Evolutionary conservation across 53 echinoderm and acorn worm species (phyloP), one percentile per base, ranked within the genome.

Genomic region (Zoroaster sp.): DNA sequence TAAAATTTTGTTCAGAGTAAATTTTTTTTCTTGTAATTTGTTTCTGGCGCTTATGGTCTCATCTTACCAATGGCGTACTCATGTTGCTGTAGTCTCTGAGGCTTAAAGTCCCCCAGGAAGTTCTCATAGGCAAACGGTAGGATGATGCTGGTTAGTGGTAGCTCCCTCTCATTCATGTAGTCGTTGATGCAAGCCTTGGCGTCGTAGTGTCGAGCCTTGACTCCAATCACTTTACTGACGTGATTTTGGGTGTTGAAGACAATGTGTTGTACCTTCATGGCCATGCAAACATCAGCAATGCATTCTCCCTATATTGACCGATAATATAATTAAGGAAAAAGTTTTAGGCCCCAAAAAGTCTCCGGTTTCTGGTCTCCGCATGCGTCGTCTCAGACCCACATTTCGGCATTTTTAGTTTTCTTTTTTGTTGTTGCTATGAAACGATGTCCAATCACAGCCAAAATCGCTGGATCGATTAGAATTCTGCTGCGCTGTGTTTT

Each of bases 81-180:
- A 75, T 94, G 94, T 45, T 94, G 83, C 36, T 94, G 75, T 17
- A 82, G 66, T 46, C 88, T 94, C 72, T 77, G 31, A 10, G 91
- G 94, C 40, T 74, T 88, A 31, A 91, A 89, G 11, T 59, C 51
- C 8, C 35, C 75, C 10, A 93, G 51, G 33, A 96, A 89, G 30
- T 94, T 89, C 68, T 93, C 93, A 44, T 94, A 96, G 0, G 93
- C 78, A 83, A 94, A 94, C 3, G 96, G 94, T n/a, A 96, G 78
- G 71, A 96, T 96, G 44, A 96, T 81, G 6, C 90, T 90, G 13
- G 96, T 96, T 40, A 95, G 74, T 38, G 96, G 93, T 11, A 96
- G 73, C 42, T 91, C 94, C 49, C 87, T 87, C 51, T 94, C 96
- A 20, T 94, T 94, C 83, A 96, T 96, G 77, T 93, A 91, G 63